Evolutionary conservation across 2,113 vertebrate genomes (phyloP), one percentile per base, ranked within the genome.

Genomic region (Cheilinus undulatus): DNA sequence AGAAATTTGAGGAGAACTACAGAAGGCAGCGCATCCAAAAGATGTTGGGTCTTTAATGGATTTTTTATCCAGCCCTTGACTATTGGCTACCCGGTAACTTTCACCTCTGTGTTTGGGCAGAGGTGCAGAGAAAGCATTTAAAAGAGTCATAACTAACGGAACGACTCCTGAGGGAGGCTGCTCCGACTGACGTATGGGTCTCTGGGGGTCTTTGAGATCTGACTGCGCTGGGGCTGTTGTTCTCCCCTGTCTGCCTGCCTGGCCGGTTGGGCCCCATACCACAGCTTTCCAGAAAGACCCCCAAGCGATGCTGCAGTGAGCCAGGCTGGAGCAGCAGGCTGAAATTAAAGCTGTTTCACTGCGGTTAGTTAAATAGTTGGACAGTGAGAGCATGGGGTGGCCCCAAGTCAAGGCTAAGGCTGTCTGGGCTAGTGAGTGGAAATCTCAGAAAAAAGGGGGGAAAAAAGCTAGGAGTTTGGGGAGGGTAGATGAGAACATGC

Each of bases 341-440:
- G 90, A 89, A 93, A 92, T 89, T 88, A 91, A 92, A 92, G 88
- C 92, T 83, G 88, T 86, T 92, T 92, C 82, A 78, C 86, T 92
- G 91, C 69, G 92, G 84, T 68, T 92, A 89, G 90, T 94, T 89
- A 90, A 92, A 92, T 93, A 87, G 72, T 93, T 93, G 81, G 78
- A 92, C 82, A 88, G 82, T 92, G 91, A 74, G 90, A 94, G 84
- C 48, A 80, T 80, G 74, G 79, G 86, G 90, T 92, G 93, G 90
- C 85, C 75, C 67, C 43, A 68, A 91, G 83, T 89, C 91, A 94
- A 92, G 86, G 87, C 89, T 85, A 82, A 87, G 87, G 75, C 91
- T 92, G 90, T 91, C 73, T 87, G 74, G 69, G 88, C 50, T 69
- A 79, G 73, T 54, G 83, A 92, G 84, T 85, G 75, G 78, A 92